Evolutionary conservation across 1,140 invertebrate genomes (phyloP).

Genomic region (Nasonia giraulti): DNA sequence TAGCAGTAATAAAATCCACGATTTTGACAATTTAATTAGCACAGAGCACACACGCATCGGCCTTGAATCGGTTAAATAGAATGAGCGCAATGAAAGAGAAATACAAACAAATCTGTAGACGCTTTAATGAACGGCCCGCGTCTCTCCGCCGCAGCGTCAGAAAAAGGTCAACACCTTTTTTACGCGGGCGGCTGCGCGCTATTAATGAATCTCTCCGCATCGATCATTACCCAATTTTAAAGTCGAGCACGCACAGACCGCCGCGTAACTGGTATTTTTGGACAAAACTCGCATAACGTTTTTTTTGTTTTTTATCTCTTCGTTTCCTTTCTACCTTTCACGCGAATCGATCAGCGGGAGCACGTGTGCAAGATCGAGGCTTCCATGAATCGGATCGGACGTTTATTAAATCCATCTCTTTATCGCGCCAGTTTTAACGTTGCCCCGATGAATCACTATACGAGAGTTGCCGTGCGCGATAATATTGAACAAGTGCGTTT

Average conservation of each 20-base stretch:
- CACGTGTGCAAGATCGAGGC: background rate
- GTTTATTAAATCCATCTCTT: background rate
- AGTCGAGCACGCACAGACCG: background rate
- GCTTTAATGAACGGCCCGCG: background rate
- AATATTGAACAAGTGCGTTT: too few relatives aligned
- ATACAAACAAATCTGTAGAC: background rate
- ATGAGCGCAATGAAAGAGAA: background rate
- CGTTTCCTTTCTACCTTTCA: background rate
- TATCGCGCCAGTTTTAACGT: background rate
- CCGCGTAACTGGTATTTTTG: too few relatives aligned
- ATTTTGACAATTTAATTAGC: too few relatives aligned
- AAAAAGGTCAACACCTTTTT: constrained; percentile 1
- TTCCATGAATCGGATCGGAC: background rate
- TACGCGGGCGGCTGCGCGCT: background rate
- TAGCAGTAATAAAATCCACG: too few relatives aligned
- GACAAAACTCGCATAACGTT: too few relatives aligned
- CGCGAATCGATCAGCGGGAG: background rate
- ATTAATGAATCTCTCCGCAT: background rate
- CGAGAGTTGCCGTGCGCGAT: too few relatives aligned
- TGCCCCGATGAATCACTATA: too few relatives aligned
- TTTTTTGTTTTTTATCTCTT: background rate
- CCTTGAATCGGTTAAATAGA: background rate
- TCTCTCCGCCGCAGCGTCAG: background rate
- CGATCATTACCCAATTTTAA: constrained; percentile 4
- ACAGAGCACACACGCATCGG: background rate